Percentiles rank a stretch among this genome's conserved stretches.
These are phyloP conservation scores for Helicolenus hilgendorfi DNA, from an alignment of 2,797 vertebrate species.

Conservation along the genomic window DNA sequence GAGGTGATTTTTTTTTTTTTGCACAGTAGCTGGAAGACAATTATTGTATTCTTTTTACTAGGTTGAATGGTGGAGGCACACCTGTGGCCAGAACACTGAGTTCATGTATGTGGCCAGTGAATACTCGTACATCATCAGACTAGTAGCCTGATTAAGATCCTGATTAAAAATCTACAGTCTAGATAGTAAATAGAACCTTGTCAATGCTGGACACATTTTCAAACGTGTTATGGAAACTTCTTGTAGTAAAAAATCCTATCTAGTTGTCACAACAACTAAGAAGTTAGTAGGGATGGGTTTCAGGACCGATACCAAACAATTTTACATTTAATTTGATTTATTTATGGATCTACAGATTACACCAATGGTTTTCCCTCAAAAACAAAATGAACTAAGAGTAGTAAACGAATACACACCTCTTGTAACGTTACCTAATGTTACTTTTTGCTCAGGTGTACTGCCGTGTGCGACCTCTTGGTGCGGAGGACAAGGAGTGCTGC, in stretches of 20 bases:
- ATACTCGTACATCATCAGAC: slow-evolving; percentile 40
- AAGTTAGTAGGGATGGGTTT: background rate
- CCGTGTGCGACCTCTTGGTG: slow-evolving; percentile 93
- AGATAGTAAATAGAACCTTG: background rate
- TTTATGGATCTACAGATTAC: background rate
- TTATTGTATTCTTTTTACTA: slow-evolving; percentile 90
- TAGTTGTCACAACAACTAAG: background rate
- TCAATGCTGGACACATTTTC: slow-evolving; percentile 51
- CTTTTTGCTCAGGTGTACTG: slow-evolving; percentile 93
- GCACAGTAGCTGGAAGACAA: slow-evolving; percentile 58
- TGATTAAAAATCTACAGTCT: background rate
- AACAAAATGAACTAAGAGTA: too few relatives aligned
- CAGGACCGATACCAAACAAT: background rate
- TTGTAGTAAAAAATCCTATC: background rate
- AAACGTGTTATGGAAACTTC: background rate
- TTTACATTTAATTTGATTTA: background rate
- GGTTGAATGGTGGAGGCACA: slow-evolving; percentile 97
- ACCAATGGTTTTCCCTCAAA: background rate
- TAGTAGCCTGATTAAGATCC: slow-evolving; percentile 37
- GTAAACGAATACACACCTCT: background rate
- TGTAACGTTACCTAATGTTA: background rate
- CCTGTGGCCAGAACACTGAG: slow-evolving; percentile 94
- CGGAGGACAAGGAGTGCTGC: slow-evolving; percentile 92
- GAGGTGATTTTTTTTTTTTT: too few relatives aligned
- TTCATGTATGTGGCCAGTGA: slow-evolving; percentile 94